Evolutionary conservation across 2,113 vertebrate species (phyloP), one percentile per base, ranked within the genome.

Genomic region (Hylia prasina): DNA sequence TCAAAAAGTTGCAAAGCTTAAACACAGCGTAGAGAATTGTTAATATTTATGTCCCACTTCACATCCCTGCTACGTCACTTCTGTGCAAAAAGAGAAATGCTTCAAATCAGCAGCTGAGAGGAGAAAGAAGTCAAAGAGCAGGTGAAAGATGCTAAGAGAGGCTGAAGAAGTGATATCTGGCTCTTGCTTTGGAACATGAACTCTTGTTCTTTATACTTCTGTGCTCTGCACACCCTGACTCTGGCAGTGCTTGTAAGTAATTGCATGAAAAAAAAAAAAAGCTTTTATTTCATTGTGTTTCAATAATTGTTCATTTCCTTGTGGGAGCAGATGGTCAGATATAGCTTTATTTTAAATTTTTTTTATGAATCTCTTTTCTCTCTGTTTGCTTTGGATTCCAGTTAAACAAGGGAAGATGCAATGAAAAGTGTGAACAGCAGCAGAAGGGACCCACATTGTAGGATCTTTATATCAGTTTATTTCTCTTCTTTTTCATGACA

Each of bases 211-310:
- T 80, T 71, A 6, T 31, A 54, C 48, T 72, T 10, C 48, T 57
- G 79, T 37, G 75, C 71, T 53, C 69, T 96, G 51, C 70, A 77
- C 56, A 70, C 50, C 37, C 56, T 96, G 78, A 66, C 27, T 60
- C 82, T 97, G 80, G 84, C 92, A 68, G 31, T 54, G 31, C 65
- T 96, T 85, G 97, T 97, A 95, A 97, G 97, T 97, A 97, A 86
- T 63, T 68, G 56, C 71, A 77, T 92, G 35, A 48, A 42, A 27
- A 42, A 42, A n/a, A 27, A n/a, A 35, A 37, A 24, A 44, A 30
- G 1, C 6, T 57, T 92, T 86, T 35, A 4, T 37, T 87, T 63
- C 4, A 12, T 77, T 90, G 68, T 65, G 89, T 88, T 86, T 51
- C 35, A 63, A 18, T 63, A 72, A 57, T 33, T 80, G 75, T 57